Evolutionary conservation across 2,888 invertebrate genomes (phyloP), one percentile per base, ranked within the genome.

Genomic region (Eupithecia dodoneata): DNA sequence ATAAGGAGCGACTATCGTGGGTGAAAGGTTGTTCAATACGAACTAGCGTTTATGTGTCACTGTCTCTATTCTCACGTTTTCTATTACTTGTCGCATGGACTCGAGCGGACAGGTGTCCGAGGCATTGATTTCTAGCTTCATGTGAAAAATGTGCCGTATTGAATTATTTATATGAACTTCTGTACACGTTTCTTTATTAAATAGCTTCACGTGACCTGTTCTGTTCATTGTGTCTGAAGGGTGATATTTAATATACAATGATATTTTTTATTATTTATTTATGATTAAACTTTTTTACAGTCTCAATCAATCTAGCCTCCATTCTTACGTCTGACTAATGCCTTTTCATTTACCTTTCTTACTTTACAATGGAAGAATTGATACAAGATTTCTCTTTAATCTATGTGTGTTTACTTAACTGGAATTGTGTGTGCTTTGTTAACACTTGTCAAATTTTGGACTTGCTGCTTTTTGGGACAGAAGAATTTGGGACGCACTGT

Each of bases 1-100:
- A 89, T 88, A 90, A 86, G 89, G 89, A 80, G 74, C 73, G 81
- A 67, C 81, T 76, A 84, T 85, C 84, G 83, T 82, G 81, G 92
- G 92, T 92, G 91, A 93, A 92, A 92, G 92, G 92, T 91, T 88
- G 85, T 83, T 85, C 83, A 82, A 82, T 83, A 82, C 84, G 77
- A 76, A 69, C 76, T 71, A 76, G 69, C 84, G 80, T 85, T 81
- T 83, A 78, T 83, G 77, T 83, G 81, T 81, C 81, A 83, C 81
- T 87, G 87, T 88, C 88, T 87, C 87, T 82, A 85, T 90, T 89
- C 90, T 87, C 89, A 91, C 88, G 87, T 86, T 85, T 81, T 78
- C 81, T 77, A 79, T 83, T 79, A 81, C 69, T 76, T 79, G 76
- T 63, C 12, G 18, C 67, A 70, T 75, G 73, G 76, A 76, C 71